Evolutionary conservation across 2,113 vertebrate species (phyloP), one percentile per base, ranked within the genome.

Genomic region (Canis aureus): DNA sequence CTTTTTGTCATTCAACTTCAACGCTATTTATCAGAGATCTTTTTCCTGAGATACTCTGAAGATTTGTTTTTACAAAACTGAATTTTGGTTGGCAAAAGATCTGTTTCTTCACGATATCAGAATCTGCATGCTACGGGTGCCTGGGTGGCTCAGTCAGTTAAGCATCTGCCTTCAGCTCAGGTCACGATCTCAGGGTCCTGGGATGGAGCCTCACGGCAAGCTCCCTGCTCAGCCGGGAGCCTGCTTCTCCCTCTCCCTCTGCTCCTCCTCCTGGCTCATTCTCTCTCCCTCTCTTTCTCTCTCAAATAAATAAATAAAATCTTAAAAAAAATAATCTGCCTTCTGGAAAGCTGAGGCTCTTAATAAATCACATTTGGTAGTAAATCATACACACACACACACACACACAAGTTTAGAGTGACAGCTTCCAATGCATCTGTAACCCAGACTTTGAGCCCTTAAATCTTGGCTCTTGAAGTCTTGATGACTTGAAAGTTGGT

Each of bases 51-150:
- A 84, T 87, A 12, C 59, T 92, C 78, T 84, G 55, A 94, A 93
- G 86, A 80, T 89, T 49, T 79, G 3, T 67, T 73, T 95, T 82
- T 89, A 15, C 20, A 85, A 83, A 81, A 76, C n/a, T 93, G 53
- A 88, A 55, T 93, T 93, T 55, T 96, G 64, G 43, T 79, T 43
- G 62, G n/a, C 23, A 87, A 92, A 94, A 4, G 43, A 97, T 79
- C 38, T 71, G 59, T 94, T 96, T 94, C 35, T 64, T 64, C 12
- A 73, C 12, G 49, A 8, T 89, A 87, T 49, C 90, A n/a, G 27
- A 71, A 49, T 94, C 3, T 90, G 7, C 60, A 2, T 91, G 17
- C 13, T 73, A 69, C 16, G 17, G 67, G 16, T 32, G 9, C 32
- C 32, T 69, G 67, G 16, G 67, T 69, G 32, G 67, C 32, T 69